phyloP scores from a whole-genome alignment of 1,140 invertebrate genomes.

The Mya arenaria region DNA sequence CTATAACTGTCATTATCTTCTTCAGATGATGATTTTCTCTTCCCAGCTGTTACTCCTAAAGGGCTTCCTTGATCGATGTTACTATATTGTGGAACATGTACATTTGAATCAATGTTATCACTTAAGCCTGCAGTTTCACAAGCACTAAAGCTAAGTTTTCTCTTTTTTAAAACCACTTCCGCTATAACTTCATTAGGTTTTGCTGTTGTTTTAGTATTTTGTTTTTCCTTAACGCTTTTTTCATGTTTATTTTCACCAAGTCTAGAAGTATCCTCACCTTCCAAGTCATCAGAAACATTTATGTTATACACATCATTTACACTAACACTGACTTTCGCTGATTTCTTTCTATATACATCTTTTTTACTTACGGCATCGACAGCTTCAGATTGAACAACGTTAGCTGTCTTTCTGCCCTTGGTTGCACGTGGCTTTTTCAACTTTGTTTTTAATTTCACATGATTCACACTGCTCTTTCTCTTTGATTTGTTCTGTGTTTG shows the following conservation, averaged over 20 bases:
- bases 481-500: background rate
- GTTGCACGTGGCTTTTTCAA: background rate
- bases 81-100: no score
- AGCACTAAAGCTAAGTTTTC: background rate
- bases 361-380: no score
- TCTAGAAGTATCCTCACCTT: no score
- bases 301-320: no score
- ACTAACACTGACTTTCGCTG: no score
- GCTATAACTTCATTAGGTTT: background rate
- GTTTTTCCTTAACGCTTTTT: background rate
- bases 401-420: background rate
- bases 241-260: background rate
- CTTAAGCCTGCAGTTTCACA: background rate
- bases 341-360: no score
- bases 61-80: no score
- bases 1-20: conserved; percentile 17
- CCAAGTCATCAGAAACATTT: no score
- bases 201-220: background rate
- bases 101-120: no score
- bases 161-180: background rate
- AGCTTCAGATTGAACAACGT: no score
- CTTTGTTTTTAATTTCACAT: background rate
- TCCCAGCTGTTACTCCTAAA: background rate
- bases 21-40: conserved; percentile 35
- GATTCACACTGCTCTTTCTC: no score